Evolutionary conservation across 2,888 invertebrate species (phyloP), one percentile per base, ranked within the genome.

Genomic region (Tetragonisca angustula): DNA sequence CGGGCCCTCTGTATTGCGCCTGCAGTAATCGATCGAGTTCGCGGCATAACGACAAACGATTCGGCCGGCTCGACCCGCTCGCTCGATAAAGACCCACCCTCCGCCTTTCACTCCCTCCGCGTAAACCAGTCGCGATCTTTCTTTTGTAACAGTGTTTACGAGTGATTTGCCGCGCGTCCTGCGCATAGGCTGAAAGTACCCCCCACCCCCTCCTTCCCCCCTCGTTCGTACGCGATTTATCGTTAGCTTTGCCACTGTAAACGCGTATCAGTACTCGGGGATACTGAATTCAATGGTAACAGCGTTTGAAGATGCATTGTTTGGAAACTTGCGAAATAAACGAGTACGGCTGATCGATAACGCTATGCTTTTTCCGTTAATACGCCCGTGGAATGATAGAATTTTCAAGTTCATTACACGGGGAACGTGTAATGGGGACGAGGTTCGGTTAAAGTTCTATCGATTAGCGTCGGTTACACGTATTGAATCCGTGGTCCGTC

Each of bases 41-140:
- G 54, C 64, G 68, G 32, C 76, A 62, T 83, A 79, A 84, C 65
- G 73, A 83, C 79, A 70, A 79, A 84, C 59, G 73, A 73, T 52
- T 43, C 68, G 43, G 24, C 43, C 43, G 69, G 72, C 62, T 32
- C 32, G 32, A 32, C 32, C 32, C 32, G 32, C 32, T 62, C 76
- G 61, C 11, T 15, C 61, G 76, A 75, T 67, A 81, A 81, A 76
- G 56, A 67, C 59, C 0, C 9, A 0, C 43, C 43, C 43, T 1
- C 43, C 9, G 1, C 43, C 9, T 32, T 32, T 32, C 4, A 32
- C 32, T 3, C 2, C 2, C 32, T 32, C 62, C 70, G 49, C 50
- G 50, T 43, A 65, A 65, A 43, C 49, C 50, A 52, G 27, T 52
- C 56, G 36, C 49, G 27, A 56, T 80, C 68, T 24, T 56, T 68